Evolutionary conservation across 2,797 vertebrate genomes (phyloP), one percentile per base, ranked within the genome.

Genomic region (Eremophila alpestris): DNA sequence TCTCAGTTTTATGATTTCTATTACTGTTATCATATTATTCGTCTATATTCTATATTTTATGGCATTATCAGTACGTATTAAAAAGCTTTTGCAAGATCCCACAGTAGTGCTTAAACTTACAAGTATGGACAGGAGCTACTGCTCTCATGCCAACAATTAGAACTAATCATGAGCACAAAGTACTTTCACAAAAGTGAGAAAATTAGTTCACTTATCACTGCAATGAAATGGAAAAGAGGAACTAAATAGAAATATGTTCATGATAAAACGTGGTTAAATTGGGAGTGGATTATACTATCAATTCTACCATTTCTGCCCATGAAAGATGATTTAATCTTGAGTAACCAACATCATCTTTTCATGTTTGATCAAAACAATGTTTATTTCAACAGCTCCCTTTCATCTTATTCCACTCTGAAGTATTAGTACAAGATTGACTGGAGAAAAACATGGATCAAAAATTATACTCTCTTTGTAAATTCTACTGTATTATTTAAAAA

Each of bases 381-480:
- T 73, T 78, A 76, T 83, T 91, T 91, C 74, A 84, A 84, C 45
- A 91, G 63, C 30, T 71, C 60, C 41, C 34, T 93, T 85, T 91
- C 76, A 86, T 90, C 80, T 94, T 56, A 67, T 30, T 73, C 60
- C 18, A n/a, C 7, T 3, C 52, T 54, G 16, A 34, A 59, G 16
- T 34, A 75, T 64, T 75, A 68, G 43, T 41, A 69, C 55, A 60
- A 88, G 87, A 91, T 45, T 45, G 62, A 86, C 19, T 54, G 85
- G 54, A 85, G 51, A 69, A 89, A 88, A 86, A 64, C 58, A 81
- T 15, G 4, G 26, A 90, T 73, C 77, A 91, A 73, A 92, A 91
- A 40, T 9, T 0, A 18, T 16, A 67, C 26, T 77, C 38, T 11
- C 62, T 77, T 78, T 76, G 59, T 70, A 84, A 88, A 68, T 36